Evolutionary conservation across 2,797 vertebrate genomes (phyloP).

Genomic region (Epinephelus malabaricus): DNA sequence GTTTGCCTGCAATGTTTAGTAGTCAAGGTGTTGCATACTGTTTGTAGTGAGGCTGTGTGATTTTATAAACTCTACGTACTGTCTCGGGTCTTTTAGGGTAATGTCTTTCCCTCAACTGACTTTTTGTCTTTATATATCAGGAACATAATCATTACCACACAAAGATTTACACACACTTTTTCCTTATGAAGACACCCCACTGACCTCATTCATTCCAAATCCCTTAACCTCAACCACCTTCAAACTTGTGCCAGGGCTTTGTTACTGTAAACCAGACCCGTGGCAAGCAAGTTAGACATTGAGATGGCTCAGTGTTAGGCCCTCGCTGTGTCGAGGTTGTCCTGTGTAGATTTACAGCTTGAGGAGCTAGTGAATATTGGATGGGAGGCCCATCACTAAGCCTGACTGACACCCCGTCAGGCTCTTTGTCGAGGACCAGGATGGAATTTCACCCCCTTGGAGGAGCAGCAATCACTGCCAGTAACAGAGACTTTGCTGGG

Average conservation of each 20-base stretch:
- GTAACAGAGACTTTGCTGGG: conserved; percentile 75
- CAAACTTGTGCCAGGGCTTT: conserved; percentile 61
- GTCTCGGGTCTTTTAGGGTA: conserved; percentile 1
- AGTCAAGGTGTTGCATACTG: not conserved
- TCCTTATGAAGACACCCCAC: conserved; percentile 9
- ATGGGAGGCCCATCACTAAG: conserved; percentile 85
- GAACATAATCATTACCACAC: conserved; percentile 51
- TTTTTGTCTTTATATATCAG: conserved; percentile 41
- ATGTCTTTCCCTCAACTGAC: not conserved
- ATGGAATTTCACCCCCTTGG: conserved; percentile 86
- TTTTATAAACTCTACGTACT: conserved; percentile 4
- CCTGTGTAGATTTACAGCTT: conserved; percentile 83
- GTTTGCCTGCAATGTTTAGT: conserved; percentile 6
- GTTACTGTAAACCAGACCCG: conserved; percentile 71
- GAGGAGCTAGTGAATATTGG: conserved; percentile 88
- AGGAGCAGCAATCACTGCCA: conserved; percentile 83
- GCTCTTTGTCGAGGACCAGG: conserved; percentile 82
- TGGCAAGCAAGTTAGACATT: conserved; percentile 61
- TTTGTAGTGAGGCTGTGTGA: not conserved
- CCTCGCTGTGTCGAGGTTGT: conserved; percentile 57
- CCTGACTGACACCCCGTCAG: conserved; percentile 84
- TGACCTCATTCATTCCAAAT: conserved; percentile 45
- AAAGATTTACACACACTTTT: conserved; percentile 29
- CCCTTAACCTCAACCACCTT: conserved; percentile 53
- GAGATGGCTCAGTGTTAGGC: conserved; percentile 72